These are phyloP conservation scores for Petrocephalus schoutedeni DNA, from an alignment of 2,797 vertebrate species.

Conservation along the genomic window DNA sequence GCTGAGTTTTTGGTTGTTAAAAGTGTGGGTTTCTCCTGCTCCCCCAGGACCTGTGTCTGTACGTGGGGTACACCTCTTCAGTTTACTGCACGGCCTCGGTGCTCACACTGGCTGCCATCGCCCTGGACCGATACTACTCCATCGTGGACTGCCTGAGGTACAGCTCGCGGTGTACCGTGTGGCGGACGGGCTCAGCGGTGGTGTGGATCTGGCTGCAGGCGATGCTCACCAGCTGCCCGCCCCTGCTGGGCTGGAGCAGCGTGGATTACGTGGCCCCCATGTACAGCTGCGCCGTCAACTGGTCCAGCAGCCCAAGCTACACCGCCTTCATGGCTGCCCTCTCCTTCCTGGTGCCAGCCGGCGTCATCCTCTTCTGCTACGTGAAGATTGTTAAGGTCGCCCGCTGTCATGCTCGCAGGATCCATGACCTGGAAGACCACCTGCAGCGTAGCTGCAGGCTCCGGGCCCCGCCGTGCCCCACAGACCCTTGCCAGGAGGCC, in stretches of 20 bases:
- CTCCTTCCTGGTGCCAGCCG: constrained; percentile 64
- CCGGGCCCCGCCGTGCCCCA: constrained; percentile 11
- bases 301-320: constrained; percentile 68
- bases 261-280: constrained; percentile 60
- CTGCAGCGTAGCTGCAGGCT: constrained; percentile 54
- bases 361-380: constrained; percentile 72
- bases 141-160: constrained; percentile 74
- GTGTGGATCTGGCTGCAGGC: constrained; percentile 78
- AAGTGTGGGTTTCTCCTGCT: constrained; percentile 13
- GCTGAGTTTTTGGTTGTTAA: neutral
- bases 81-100: constrained; percentile 75
- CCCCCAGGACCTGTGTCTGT: constrained; percentile 64
- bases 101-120: constrained; percentile 70
- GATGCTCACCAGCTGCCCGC: constrained; percentile 65
- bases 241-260: constrained; percentile 70
- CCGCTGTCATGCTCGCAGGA: constrained; percentile 64
- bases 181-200: constrained; percentile 58
- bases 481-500: constrained; percentile 31
- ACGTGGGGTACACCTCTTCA: constrained; percentile 74
- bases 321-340: constrained; percentile 54
- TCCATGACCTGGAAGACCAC: constrained; percentile 66
- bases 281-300: constrained; percentile 67
- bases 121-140: constrained; percentile 72
- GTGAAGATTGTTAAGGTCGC: constrained; percentile 68
- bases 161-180: constrained; percentile 63